phyloP scores from a whole-genome alignment of 2,888 invertebrate genomes.

The Cenopis cana region DNA sequence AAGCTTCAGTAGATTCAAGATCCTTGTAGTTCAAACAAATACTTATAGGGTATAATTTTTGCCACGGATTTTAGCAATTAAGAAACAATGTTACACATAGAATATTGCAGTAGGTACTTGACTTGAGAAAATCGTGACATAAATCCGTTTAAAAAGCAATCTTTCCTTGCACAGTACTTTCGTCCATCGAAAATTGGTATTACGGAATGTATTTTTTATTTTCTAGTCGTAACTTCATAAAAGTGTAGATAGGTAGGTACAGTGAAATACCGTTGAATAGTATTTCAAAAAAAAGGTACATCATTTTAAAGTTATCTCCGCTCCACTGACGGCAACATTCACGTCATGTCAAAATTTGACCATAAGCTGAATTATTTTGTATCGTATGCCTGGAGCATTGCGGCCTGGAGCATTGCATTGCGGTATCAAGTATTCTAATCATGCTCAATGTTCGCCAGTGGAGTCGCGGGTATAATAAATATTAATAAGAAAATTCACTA shows the following conservation, averaged over 20 bases:
- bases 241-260: slow-evolving; percentile 31
- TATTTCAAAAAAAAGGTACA: slow-evolving; percentile 29
- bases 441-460: neutral
- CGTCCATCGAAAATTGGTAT: neutral
- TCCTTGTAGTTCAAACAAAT: slow-evolving; percentile 12
- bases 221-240: slow-evolving; percentile 13
- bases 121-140: neutral
- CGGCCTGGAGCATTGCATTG: neutral
- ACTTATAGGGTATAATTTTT: slow-evolving; percentile 4
- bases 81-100: slow-evolving; percentile 3
- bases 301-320: neutral
- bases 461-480: slow-evolving; percentile 2
- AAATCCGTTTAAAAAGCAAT: neutral
- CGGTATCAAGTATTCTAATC: neutral
- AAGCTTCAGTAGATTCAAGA: slow-evolving; percentile 43
- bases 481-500: slow-evolving; percentile 29
- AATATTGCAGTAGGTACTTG: slow-evolving; percentile 5
- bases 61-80: slow-evolving; percentile 15
- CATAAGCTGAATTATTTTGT: neutral
- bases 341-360: neutral
- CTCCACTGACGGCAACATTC: neutral
- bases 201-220: slow-evolving; percentile 24
- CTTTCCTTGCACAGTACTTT: neutral
- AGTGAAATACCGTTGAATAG: slow-evolving; percentile 27
- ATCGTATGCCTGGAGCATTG: neutral